Evolutionary conservation across 1,140 invertebrate genomes (phyloP).

Genomic region (Zaprionus inermis): DNA sequence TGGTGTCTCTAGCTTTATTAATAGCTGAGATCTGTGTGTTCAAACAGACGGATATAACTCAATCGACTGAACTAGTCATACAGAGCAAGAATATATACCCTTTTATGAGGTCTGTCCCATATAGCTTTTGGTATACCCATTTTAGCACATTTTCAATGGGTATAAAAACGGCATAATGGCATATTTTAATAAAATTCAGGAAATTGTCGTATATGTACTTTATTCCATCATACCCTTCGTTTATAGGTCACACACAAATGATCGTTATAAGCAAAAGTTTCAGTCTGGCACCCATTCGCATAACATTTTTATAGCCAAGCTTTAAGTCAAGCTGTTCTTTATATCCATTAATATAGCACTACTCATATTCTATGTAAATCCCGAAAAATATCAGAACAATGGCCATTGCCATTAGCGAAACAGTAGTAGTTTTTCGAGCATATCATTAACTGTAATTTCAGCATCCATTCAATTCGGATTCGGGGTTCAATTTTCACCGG

Average conservation of each 20-base stretch:
- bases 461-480: not conserved
- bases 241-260: not conserved
- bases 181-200: no score
- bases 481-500: not conserved
- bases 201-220: not conserved
- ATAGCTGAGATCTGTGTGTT: no score
- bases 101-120: no score
- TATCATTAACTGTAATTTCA: conserved; percentile 14
- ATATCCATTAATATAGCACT: not conserved
- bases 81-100: no score
- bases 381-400: conserved; percentile 8
- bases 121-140: no score
- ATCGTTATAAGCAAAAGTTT: conserved; percentile 6
- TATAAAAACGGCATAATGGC: no score
- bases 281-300: not conserved
- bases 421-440: conserved; percentile 24
- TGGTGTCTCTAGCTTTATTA: no score
- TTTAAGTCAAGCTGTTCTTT: not conserved
- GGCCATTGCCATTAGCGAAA: conserved; percentile 7
- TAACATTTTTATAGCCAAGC: not conserved
- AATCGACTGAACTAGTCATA: no score
- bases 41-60: no score
- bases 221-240: not conserved
- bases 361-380: conserved; percentile 12
- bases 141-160: no score